These are phyloP conservation scores for Stenopsyche tienmushanensis DNA, from an alignment of 1,140 invertebrate species.

Conservation along the genomic window DNA sequence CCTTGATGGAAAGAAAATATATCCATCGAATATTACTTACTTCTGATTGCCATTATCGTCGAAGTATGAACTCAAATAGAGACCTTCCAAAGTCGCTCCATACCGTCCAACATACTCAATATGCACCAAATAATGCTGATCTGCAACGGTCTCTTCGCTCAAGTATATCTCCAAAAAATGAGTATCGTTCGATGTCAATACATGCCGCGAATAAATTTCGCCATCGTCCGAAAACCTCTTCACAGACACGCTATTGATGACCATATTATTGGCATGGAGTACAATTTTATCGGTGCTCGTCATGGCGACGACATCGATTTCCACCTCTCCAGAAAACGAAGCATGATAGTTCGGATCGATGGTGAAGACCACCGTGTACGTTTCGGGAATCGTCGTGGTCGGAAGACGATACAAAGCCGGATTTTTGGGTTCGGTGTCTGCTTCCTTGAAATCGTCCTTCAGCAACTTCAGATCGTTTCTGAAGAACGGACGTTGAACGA, in stretches of 20 bases:
- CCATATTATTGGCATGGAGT: slow-evolving; percentile 54
- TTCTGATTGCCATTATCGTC: slow-evolving; percentile 14
- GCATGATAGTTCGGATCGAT: slow-evolving; percentile 58
- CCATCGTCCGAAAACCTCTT: neutral
- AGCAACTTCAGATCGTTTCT: too few relatives aligned
- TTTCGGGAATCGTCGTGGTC: slow-evolving; percentile 56
- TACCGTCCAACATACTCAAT: slow-evolving; percentile 46
- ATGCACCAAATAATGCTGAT: slow-evolving; percentile 43
- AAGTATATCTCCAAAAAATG: slow-evolving; percentile 48
- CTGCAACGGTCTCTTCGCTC: slow-evolving; percentile 28
- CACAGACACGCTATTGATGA: neutral
- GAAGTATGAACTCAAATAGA: slow-evolving; percentile 52
- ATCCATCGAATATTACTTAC: too few relatives aligned
- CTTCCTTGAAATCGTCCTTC: too few relatives aligned
- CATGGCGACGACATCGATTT: slow-evolving; percentile 55
- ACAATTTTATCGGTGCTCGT: slow-evolving; percentile 52
- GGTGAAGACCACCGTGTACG: slow-evolving; percentile 65
- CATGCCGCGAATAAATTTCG: slow-evolving; percentile 41
- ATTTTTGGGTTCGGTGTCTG: neutral
- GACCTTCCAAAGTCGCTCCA: slow-evolving; percentile 50
- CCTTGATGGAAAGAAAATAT: too few relatives aligned
- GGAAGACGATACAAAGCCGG: slow-evolving; percentile 58
- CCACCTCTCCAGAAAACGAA: slow-evolving; percentile 60
- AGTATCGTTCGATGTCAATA: slow-evolving; percentile 45
- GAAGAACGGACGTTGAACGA: too few relatives aligned